Percentiles rank a stretch among this genome's conserved stretches.
Conservation (phyloP, 2,113 vertebrate species). For the Chloebia gouldiae region DNA sequence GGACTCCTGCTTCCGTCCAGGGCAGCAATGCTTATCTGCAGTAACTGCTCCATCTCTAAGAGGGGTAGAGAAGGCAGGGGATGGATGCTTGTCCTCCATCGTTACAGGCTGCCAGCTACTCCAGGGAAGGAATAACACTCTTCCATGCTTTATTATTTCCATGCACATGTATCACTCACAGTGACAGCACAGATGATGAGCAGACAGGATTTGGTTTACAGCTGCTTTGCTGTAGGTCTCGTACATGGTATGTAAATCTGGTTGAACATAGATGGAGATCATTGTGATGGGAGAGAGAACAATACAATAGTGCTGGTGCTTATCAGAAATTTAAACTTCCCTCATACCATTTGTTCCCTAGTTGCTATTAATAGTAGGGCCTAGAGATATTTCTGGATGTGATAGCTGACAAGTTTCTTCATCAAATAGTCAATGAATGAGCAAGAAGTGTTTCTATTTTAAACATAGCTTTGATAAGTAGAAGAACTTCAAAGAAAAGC, state of each 20-base stretch:
- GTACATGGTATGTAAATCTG: background rate
- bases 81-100: background rate
- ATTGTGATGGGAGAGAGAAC: background rate
- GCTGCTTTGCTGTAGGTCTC: background rate
- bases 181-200: background rate
- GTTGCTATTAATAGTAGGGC: constrained; percentile 43
- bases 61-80: background rate
- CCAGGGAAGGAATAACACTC: background rate
- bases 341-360: constrained; percentile 32
- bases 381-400: constrained; percentile 28
- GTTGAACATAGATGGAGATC: background rate
- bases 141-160: background rate
- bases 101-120: background rate
- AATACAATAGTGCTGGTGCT: background rate
- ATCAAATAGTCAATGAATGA: constrained; percentile 57
- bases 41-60: background rate
- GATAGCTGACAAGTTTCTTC: constrained; percentile 56
- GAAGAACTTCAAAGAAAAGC: constrained; percentile 20
- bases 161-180: background rate
- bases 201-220: background rate
- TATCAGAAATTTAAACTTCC: constrained; percentile 16
- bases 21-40: background rate
- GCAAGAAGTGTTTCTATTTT: constrained; percentile 58
- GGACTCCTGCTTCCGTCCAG: background rate
- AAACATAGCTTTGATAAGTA: constrained; percentile 31